Conservation (phyloP, 2,113 vertebrate genomes). For the Gavia stellata region DNA sequence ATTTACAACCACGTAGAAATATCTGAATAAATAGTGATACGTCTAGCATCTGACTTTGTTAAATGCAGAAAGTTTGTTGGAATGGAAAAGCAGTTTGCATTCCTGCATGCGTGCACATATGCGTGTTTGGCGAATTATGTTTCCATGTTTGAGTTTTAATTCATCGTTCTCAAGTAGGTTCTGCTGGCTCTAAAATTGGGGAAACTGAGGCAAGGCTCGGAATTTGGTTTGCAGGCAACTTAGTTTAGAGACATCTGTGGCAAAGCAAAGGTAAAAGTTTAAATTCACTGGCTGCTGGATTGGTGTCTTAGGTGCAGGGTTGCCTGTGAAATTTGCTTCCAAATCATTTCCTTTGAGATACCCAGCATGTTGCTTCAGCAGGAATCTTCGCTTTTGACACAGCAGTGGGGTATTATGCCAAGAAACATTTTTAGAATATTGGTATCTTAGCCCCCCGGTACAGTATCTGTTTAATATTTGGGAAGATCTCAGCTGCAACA, state of each 20-base stretch:
- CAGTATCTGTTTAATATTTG: not conserved
- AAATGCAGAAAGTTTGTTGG: not conserved
- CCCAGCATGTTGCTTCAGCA: not conserved
- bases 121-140: not conserved
- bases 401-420: not conserved
- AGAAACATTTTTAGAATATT: not conserved
- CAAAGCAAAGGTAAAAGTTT: not conserved
- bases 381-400: not conserved
- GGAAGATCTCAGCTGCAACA: not conserved
- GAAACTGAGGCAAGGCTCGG: not conserved
- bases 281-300: not conserved
- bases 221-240: not conserved
- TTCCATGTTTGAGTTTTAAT: not conserved
- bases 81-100: not conserved
- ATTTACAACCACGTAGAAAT: not conserved
- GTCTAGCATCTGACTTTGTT: not conserved
- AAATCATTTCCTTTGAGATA: not conserved
- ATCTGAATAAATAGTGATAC: not conserved
- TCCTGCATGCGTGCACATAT: not conserved
- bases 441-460: not conserved
- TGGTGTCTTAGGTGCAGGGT: fast-evolving
- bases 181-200: not conserved
- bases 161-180: not conserved
- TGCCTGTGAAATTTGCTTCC: not conserved
- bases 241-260: not conserved